Percentiles rank a stretch among this genome's conserved stretches.
These are phyloP conservation scores for Holacanthella duospinosa DNA, from an alignment of 2,888 invertebrate genomes.

Conservation along the genomic window DNA sequence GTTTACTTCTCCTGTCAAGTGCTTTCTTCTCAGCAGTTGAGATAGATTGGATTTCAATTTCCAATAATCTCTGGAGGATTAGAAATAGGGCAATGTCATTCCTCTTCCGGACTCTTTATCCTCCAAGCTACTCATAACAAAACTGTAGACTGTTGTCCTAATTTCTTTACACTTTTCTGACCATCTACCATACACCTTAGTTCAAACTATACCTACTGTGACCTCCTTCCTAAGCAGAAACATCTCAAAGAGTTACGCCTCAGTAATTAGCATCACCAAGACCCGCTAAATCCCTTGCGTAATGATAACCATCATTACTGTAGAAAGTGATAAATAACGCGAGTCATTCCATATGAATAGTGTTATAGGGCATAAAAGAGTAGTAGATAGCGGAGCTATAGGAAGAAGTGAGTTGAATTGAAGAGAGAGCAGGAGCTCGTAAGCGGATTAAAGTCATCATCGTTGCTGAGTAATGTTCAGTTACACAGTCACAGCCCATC, in stretches of 20 bases:
- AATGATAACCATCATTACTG: constrained; percentile 5
- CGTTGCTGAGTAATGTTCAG: constrained; percentile 29
- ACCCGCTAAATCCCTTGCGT: neutral
- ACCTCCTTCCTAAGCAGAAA: neutral
- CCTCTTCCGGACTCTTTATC: too few species aligned
- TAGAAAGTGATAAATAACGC: neutral
- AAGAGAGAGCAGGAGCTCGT: constrained; percentile 14
- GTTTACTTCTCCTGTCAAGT: constrained; percentile 2
- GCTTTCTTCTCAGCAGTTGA: neutral
- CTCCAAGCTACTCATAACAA: too few species aligned
- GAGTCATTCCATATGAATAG: neutral
- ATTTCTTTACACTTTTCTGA: too few species aligned
- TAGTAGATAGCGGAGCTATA: neutral
- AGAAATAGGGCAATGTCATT: neutral
- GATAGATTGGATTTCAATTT: constrained; percentile 26
- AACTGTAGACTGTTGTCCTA: too few species aligned
- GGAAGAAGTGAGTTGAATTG: neutral
- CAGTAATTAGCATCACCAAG: neutral
- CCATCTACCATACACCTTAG: too few species aligned
- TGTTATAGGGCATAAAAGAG: neutral
- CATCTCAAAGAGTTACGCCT: neutral
- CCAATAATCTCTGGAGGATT: constrained; percentile 17
- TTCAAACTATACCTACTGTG: too few species aligned
- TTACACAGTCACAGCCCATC: constrained; percentile 6
- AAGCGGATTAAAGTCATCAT: constrained; percentile 36